phyloP scores from a whole-genome alignment of 2,888 invertebrate species.

The Myopa tessellatipennis region DNA sequence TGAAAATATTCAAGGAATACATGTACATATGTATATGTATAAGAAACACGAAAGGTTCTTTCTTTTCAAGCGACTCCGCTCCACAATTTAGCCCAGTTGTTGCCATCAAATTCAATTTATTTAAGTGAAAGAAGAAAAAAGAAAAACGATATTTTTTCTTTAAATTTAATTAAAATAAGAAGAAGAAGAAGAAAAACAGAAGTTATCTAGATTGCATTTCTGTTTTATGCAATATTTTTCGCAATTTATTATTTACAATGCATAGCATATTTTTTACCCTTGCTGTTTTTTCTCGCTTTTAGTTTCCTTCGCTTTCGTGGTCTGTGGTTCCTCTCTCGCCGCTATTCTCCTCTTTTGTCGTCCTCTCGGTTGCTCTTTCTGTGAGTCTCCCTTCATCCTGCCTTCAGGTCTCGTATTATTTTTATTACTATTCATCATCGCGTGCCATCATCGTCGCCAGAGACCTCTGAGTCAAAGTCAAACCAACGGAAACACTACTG shows the following conservation, averaged over 20 bases:
- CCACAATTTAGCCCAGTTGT: no score
- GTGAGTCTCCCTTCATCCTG: neutral
- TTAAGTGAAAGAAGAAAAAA: no score
- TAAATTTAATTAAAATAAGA: no score
- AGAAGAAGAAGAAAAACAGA: no score
- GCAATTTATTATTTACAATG: neutral
- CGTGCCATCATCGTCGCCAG: neutral
- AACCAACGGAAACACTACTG: no score
- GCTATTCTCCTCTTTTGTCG: slow-evolving; percentile 9
- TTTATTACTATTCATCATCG: slow-evolving; percentile 18
- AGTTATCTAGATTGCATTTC: no score
- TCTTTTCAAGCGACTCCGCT: no score
- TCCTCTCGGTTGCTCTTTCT: neutral
- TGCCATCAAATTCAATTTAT: no score
- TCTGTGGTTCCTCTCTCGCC: neutral
- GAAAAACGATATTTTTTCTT: no score
- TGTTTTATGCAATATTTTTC: neutral
- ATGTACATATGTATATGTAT: no score
- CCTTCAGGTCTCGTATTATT: neutral
- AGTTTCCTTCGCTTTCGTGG: neutral
- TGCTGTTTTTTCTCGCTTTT: neutral
- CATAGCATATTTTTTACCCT: neutral
- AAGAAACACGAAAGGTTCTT: no score
- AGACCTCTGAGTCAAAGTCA: slow-evolving; percentile 6
- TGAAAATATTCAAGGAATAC: no score